phyloP scores from a whole-genome alignment of 2,797 vertebrate species.

The Chiropotes sagulatus region DNA sequence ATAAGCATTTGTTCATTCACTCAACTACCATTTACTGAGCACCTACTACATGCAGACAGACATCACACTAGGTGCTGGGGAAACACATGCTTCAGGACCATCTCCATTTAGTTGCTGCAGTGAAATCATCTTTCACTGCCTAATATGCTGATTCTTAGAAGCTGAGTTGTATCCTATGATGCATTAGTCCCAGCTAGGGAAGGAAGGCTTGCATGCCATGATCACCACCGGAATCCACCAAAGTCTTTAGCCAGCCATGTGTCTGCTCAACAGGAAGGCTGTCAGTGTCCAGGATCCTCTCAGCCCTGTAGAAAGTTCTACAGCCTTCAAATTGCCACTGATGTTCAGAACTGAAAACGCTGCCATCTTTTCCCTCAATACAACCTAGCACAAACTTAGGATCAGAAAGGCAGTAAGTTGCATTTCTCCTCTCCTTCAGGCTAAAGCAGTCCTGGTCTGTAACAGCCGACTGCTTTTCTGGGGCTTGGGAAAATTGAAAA shows the following conservation, averaged over 20 bases:
- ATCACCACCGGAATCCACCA: constrained; percentile 47
- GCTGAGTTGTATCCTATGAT: not conserved
- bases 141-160: constrained; percentile 48
- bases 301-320: constrained; percentile 31
- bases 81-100: constrained; percentile 35
- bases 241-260: constrained; percentile 66
- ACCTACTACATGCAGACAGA: constrained; percentile 22
- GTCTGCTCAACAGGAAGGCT: constrained; percentile 53
- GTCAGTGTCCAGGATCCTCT: constrained; percentile 37
- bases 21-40: constrained; percentile 31
- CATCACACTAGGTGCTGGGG: not conserved
- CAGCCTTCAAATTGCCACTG: constrained; percentile 33
- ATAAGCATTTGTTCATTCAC: not conserved
- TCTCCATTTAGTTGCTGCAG: constrained; percentile 48
- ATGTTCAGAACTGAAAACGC: constrained; percentile 40
- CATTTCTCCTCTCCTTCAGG: not conserved
- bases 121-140: not conserved
- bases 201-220: constrained; percentile 21
- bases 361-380: constrained; percentile 51
- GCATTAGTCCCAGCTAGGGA: not conserved
- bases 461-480: constrained; percentile 22
- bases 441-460: constrained; percentile 33
- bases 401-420: constrained; percentile 4
- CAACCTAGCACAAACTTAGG: not conserved
- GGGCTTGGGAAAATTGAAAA: constrained; percentile 47